Conservation (phyloP, 2,113 vertebrate species). For the Ptilorrhoa leucosticta region DNA sequence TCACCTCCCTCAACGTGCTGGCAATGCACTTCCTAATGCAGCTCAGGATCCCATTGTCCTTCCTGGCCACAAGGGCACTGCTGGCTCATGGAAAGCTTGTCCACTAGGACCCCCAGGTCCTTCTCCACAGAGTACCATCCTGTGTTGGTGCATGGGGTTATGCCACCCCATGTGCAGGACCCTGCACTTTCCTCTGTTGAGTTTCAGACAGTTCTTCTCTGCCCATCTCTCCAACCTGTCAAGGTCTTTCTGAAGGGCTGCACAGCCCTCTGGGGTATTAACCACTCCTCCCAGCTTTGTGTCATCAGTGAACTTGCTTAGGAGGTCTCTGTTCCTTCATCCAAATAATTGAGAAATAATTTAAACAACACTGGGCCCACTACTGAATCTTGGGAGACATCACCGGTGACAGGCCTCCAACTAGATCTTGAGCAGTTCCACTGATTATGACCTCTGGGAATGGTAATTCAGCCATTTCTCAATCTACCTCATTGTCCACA, state of each 20-base stretch:
- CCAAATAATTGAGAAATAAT: background rate
- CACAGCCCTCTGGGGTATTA: background rate
- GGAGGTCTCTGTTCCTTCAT: background rate
- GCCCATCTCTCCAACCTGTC: background rate
- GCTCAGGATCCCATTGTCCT: fast-evolving
- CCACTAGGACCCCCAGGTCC: fast-evolving
- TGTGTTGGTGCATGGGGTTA: background rate
- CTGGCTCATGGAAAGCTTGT: background rate
- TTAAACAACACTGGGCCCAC: background rate
- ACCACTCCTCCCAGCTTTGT: background rate
- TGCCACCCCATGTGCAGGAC: background rate
- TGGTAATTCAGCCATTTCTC: background rate
- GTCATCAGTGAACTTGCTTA: background rate
- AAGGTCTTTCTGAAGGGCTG: background rate
- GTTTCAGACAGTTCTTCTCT: background rate
- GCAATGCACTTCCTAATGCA: background rate
- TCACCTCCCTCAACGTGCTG: background rate
- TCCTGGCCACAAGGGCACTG: background rate
- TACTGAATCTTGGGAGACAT: background rate
- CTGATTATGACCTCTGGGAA: background rate
- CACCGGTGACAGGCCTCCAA: background rate
- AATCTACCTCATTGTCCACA: background rate
- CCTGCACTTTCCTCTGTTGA: background rate
- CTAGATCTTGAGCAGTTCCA: background rate
- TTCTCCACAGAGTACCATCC: background rate